phyloP scores from a whole-genome alignment of 1,140 invertebrate genomes.

The Polypedilum pembai region DNA sequence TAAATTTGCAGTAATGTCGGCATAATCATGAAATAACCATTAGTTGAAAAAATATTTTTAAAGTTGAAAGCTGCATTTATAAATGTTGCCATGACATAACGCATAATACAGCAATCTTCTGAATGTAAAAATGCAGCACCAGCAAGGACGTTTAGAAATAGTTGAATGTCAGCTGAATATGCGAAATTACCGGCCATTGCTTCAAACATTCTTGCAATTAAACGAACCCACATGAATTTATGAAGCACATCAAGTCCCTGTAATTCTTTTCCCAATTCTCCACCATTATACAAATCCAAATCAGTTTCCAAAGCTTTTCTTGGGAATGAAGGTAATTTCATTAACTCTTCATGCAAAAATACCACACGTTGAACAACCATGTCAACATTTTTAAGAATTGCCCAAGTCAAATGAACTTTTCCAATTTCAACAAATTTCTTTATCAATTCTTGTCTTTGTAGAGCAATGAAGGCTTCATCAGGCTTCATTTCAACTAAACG shows the following conservation, averaged over 20 bases:
- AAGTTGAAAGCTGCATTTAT: conserved; percentile 97
- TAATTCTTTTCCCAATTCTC: conserved; percentile 84
- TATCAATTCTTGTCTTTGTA: conserved; percentile 86
- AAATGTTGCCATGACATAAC: conserved; percentile 93
- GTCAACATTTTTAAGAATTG: conserved; percentile 81
- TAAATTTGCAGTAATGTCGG: conserved; percentile 94
- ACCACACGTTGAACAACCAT: conserved; percentile 93
- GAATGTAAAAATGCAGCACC: conserved; percentile 94
- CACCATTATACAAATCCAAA: conserved; percentile 85
- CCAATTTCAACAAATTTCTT: conserved; percentile 97
- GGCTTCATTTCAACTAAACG: conserved; percentile 91
- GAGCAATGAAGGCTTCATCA: conserved; percentile 79
- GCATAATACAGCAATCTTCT: conserved; percentile 89
- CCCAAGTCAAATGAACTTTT: conserved; percentile 84
- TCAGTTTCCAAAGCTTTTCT: conserved; percentile 95
- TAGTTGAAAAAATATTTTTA: conserved; percentile 97
- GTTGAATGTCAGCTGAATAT: conserved; percentile 92
- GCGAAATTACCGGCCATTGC: conserved; percentile 98
- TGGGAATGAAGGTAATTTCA: conserved; percentile 97
- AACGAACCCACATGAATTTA: conserved; percentile 96
- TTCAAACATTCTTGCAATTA: conserved; percentile 96
- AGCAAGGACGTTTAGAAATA: conserved; percentile 97
- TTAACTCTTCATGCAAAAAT: conserved; percentile 98
- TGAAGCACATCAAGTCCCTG: conserved; percentile 92
- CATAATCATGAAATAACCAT: conserved; percentile 97